These are phyloP conservation scores for Strix aluco DNA, from an alignment of 2,113 vertebrate species.

Conservation along the genomic window DNA sequence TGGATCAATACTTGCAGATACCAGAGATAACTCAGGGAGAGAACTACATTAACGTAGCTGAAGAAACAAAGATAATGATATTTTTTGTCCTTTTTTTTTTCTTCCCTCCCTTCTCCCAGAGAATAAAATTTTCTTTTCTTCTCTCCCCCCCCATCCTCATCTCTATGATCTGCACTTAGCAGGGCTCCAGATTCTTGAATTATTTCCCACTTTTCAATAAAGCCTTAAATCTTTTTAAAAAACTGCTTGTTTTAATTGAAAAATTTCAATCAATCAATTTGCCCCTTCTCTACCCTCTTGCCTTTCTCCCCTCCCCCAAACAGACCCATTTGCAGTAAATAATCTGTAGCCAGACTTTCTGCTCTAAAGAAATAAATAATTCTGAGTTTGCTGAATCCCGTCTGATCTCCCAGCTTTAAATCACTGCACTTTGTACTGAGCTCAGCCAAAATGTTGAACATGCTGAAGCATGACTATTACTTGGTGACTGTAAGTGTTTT, in stretches of 20 bases:
- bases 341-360: slow-evolving; percentile 61
- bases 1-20: slow-evolving; percentile 40
- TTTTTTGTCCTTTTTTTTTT: background rate
- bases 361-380: slow-evolving; percentile 67
- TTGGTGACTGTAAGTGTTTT: slow-evolving; percentile 56
- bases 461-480: slow-evolving; percentile 66
- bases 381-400: slow-evolving; percentile 69
- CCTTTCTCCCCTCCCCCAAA: slow-evolving; percentile 31
- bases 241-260: slow-evolving; percentile 78
- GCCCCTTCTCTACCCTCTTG: background rate
- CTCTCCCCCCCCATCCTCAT: background rate
- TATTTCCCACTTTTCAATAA: slow-evolving; percentile 56
- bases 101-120: background rate
- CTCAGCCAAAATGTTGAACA: slow-evolving; percentile 64
- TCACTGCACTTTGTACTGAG: slow-evolving; percentile 69
- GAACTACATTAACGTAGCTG: background rate
- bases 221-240: slow-evolving; percentile 73
- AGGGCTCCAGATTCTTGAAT: slow-evolving; percentile 45
- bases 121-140: background rate
- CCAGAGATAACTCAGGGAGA: slow-evolving; percentile 28
- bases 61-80: slow-evolving; percentile 40
- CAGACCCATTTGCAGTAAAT: slow-evolving; percentile 69
- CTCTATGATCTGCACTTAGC: slow-evolving; percentile 14
- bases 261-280: slow-evolving; percentile 63
- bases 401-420: slow-evolving; percentile 70